Base-by-base conservation (phyloP, 2,113 vertebrate genomes). In the Gavialis gangeticus region DNA sequence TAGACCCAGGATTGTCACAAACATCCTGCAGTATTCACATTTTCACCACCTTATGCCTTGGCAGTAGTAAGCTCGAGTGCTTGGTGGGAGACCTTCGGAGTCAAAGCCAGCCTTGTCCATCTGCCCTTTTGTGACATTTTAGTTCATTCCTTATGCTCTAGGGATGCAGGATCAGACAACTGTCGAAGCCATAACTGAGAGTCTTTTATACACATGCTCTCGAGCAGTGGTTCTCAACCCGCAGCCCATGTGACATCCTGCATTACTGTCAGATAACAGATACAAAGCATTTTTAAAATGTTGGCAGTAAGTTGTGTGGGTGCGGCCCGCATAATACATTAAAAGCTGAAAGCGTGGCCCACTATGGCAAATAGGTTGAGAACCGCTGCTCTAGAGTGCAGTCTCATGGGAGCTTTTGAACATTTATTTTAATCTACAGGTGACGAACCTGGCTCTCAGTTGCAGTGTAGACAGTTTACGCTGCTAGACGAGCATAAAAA, bases 401-500 rank as follows among this genome's bases (percentile, higher is more conserved):
- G 55, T 4, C 21, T 25, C 2, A 55, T 54, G n/a, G 64, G 77
- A 27, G 1, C 1, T 18, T n/a, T 76, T 10, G 18, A 5, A 24
- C 64, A 1, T n/a, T 81, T 46, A 55, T 71, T 92, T 66, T 12
- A 56, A 12, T n/a, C 37, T 76, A 13, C 57, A 77, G 55, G 17
- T 12, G 3, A 55, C 80, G 79, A 60, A 16, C 2, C 63, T 64
- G 24, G 5, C 16, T 60, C 75, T 66, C 21, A 27, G 28, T 4
- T 21, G 59, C 46, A 21, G 22, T 1, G 0, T 3, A 30, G n/a
- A 24, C 73, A 3, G 17, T 85, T 69, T 12, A 28, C 22, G 28
- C 19, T 73, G 25, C 27, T 59, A 24, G 0, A 0, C 18, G 4
- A 34, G 24, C 46, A 10, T 6, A 58, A 69, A 71, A n/a, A 19